phyloP scores from a whole-genome alignment of 2,797 vertebrate species.

The Ptychobarbus kaznakovi region DNA sequence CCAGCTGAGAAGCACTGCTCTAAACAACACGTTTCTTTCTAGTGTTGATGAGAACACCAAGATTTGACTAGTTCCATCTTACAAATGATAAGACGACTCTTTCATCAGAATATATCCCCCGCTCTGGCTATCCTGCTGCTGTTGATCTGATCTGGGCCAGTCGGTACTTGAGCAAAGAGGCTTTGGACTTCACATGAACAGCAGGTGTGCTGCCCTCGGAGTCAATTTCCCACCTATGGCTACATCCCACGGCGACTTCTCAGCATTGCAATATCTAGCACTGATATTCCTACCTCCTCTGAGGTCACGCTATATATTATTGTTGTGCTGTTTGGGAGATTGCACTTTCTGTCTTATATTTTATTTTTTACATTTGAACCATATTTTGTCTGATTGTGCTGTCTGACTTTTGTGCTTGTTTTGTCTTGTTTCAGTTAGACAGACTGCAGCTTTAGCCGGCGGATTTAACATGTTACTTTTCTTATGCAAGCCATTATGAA shows the following conservation, averaged over 20 bases:
- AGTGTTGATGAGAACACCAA: conserved; percentile 40
- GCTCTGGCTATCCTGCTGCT: conserved; percentile 52
- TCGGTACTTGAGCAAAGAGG: conserved; percentile 63
- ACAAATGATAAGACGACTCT: conserved; percentile 33
- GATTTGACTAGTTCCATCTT: conserved; percentile 50
- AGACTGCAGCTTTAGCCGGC: neutral
- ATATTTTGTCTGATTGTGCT: conserved; percentile 53
- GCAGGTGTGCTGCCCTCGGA: conserved; percentile 65
- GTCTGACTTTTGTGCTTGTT: conserved; percentile 42
- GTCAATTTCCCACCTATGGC: conserved; percentile 64
- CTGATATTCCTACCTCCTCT: conserved; percentile 62
- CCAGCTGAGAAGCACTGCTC: neutral
- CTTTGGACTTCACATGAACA: conserved; percentile 63
- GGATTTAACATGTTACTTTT: conserved; percentile 38
- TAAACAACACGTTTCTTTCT: conserved; percentile 48
- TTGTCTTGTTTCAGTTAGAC: conserved; percentile 18
- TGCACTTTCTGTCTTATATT: conserved; percentile 24
- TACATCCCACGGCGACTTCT: conserved; percentile 58
- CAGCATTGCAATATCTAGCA: conserved; percentile 59
- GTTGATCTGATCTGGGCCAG: conserved; percentile 62
- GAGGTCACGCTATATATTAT: conserved; percentile 62
- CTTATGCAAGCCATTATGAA: conserved; percentile 24
- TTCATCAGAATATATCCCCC: conserved; percentile 71
- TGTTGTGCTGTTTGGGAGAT: conserved; percentile 48
- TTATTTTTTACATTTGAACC: conserved; percentile 38